These are phyloP conservation scores for Bombus pascuorum DNA, from an alignment of 1,140 invertebrate genomes.

Conservation along the genomic window DNA sequence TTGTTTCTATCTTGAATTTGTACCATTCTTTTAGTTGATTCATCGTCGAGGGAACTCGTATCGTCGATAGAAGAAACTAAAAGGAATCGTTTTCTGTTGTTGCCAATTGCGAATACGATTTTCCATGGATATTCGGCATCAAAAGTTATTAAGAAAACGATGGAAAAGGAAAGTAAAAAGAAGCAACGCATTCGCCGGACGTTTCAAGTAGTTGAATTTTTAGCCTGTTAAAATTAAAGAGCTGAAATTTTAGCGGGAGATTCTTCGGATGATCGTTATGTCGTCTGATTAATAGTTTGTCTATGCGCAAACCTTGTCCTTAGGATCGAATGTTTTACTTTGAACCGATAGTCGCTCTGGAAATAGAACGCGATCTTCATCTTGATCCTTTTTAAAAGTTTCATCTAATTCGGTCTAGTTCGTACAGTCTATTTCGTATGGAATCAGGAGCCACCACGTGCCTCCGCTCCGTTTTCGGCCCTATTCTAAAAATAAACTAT, in stretches of 20 bases:
- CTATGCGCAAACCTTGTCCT: conserved; percentile 43
- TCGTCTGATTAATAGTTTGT: conserved; percentile 29
- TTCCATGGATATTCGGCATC: too few relatives aligned
- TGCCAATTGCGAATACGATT: background rate
- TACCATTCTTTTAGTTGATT: background rate
- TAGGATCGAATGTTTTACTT: conserved; percentile 46
- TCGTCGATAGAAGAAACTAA: too few relatives aligned
- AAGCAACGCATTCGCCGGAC: too few relatives aligned
- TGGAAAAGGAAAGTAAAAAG: too few relatives aligned
- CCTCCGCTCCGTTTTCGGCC: conserved; percentile 34
- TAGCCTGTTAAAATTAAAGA: background rate
- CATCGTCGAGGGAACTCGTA: background rate
- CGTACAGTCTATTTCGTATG: conserved; percentile 51
- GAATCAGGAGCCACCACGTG: conserved; percentile 31
- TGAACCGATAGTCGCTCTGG: conserved; percentile 14
- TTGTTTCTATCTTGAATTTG: too few relatives aligned
- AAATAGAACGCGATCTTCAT: conserved; percentile 55
- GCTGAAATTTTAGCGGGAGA: background rate
- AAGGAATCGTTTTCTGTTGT: too few relatives aligned
- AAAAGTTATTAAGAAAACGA: too few relatives aligned
- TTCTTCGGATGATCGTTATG: background rate
- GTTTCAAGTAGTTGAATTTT: background rate
- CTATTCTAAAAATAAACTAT: conserved; percentile 47
- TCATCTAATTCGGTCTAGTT: conserved; percentile 58
- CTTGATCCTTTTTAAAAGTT: conserved; percentile 63